Base-by-base conservation (phyloP, 2,888 invertebrate genomes). In the Plusia festucae region DNA sequence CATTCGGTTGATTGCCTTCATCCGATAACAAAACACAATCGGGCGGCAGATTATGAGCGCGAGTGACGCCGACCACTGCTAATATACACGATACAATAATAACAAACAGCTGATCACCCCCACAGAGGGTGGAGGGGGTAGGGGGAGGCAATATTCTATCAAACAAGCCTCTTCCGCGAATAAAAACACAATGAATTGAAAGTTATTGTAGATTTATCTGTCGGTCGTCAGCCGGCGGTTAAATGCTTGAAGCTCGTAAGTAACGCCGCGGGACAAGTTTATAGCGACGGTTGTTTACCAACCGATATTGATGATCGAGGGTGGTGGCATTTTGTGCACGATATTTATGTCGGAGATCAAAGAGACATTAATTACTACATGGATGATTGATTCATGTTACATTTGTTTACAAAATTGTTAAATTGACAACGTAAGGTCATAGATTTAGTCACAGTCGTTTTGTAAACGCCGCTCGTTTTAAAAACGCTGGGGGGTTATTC, bases 151-250 rank as follows among this genome's bases (percentile, higher is more conserved):
- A 18, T 49, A 49, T 49, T 9, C 46, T 18, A 49, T 49, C 46
- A 49, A 49, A 49, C 11, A 11, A 49, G 8, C 46, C 20, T 49
- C 46, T 49, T 49, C 46, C 46, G 46, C 46, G 46, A 49, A 49
- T 49, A 20, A 49, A 49, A 49, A 49, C 46, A 49, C 46, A 9
- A 49, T 49, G 46, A 49, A 49, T 49, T 49, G 46, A 18, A 49
- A 49, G 20, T 49, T 49, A 49, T 20, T 49, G 46, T 20, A 49
- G 18, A 49, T 49, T 49, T 49, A 49, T 49, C 46, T 49, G 20
- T 9, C 46, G 46, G 18, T 11, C 11, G 46, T 11, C 46, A 18
- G 46, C 46, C 46, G 18, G 46, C 18, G 15, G 46, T 8, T 2
- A 8, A 4, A 46, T 20, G 11, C 18, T 49, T 4, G 46, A 6